Evolutionary conservation across 2,888 invertebrate genomes (phyloP).

Genomic region (Hemistola chrysoprasaria): DNA sequence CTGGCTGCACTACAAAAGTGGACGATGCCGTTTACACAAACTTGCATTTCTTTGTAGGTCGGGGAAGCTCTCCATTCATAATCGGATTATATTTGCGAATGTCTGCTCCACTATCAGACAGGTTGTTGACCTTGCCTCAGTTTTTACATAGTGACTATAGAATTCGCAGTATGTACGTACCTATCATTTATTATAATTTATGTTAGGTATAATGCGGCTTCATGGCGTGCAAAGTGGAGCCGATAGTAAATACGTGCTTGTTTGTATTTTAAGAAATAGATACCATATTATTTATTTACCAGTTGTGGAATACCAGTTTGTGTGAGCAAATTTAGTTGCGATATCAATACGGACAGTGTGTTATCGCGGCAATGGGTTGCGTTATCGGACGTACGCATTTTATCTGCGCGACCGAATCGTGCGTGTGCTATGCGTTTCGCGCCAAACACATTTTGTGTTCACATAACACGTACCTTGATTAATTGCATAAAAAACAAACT

Average conservation of each 20-base stretch:
- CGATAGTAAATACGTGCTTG: constrained; percentile 17
- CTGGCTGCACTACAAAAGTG: constrained; percentile 66
- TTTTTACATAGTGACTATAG: constrained; percentile 10
- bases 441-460: constrained; percentile 53
- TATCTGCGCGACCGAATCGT: constrained; percentile 68
- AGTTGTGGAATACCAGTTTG: constrained; percentile 27
- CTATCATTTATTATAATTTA: background rate
- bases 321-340: constrained; percentile 54
- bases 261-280: constrained; percentile 9
- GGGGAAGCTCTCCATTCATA: constrained; percentile 67
- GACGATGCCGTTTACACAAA: constrained; percentile 52
- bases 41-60: constrained; percentile 66
- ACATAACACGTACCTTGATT: constrained; percentile 53
- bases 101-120: constrained; percentile 45
- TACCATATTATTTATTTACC: constrained; percentile 15
- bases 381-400: constrained; percentile 66
- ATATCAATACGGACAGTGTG: constrained; percentile 48
- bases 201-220: constrained; percentile 6
- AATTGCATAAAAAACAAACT: constrained; percentile 56
- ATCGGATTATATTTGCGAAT: constrained; percentile 54
- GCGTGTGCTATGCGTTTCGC: constrained; percentile 70
- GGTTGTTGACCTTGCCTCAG: constrained; percentile 42
- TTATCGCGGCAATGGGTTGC: constrained; percentile 55
- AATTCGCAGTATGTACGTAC: background rate
- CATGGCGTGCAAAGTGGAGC: constrained; percentile 2